Percentiles rank a stretch among this genome's conserved stretches.
Evolutionary conservation across 2,888 invertebrate species (phyloP).

Genomic region (Spialia ferax): DNA sequence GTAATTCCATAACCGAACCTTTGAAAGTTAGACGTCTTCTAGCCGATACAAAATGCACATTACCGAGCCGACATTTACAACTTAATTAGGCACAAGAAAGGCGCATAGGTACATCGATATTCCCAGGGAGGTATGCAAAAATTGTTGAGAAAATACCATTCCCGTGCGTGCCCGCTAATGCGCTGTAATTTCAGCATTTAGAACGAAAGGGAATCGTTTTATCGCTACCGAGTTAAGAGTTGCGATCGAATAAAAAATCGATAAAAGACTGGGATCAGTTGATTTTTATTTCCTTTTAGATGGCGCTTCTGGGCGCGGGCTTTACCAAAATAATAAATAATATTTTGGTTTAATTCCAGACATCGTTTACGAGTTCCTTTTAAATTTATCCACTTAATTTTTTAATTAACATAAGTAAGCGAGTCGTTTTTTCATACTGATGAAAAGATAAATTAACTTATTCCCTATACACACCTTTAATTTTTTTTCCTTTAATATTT

Average conservation of each 20-base stretch:
- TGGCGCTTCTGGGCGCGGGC: no score
- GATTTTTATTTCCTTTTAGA: no score
- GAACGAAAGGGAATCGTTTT: conserved; percentile 54
- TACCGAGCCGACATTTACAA: conserved; percentile 63
- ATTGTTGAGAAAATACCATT: conserved; percentile 82
- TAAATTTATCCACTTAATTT: no score
- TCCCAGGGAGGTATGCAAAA: conserved; percentile 84
- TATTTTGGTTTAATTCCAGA: no score
- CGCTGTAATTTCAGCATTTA: conserved; percentile 78
- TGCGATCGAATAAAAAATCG: not conserved
- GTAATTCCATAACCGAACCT: not conserved
- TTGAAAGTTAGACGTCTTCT: conserved; percentile 2
- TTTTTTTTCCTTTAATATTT: no score
- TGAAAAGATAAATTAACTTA: no score
- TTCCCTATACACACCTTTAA: no score
- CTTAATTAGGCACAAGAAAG: conserved; percentile 68
- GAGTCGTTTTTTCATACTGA: no score
- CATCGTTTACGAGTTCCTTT: no score
- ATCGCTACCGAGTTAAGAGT: conserved; percentile 28
- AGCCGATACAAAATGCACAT: conserved; percentile 51
- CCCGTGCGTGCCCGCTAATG: conserved; percentile 75
- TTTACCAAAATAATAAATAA: no score
- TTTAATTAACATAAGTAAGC: no score
- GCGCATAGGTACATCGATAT: conserved; percentile 61
- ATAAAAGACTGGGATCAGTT: no score